Conservation (phyloP, 2,888 invertebrate genomes). For the Cerastis rubricosa region DNA sequence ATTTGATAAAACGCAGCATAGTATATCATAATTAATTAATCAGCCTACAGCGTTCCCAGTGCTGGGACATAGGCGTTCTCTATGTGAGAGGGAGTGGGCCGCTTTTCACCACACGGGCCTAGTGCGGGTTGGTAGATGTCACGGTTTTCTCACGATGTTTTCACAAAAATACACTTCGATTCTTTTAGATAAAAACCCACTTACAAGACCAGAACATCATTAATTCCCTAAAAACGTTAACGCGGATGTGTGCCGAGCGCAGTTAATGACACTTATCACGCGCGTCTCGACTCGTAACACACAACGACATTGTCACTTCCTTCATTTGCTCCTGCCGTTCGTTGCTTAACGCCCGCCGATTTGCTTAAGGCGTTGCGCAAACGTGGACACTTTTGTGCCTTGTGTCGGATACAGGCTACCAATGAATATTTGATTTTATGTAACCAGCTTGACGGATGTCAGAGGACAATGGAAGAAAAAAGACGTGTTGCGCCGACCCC, state of each 20-base stretch:
- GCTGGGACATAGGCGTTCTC: neutral
- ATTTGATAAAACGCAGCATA: neutral
- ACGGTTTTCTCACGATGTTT: neutral
- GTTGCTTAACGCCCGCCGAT: constrained; percentile 35
- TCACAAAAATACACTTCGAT: neutral
- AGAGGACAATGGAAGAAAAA: too few relatives aligned
- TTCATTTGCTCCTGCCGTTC: constrained; percentile 33
- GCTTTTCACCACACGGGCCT: neutral
- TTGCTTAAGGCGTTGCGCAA: constrained; percentile 1
- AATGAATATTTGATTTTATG: too few relatives aligned
- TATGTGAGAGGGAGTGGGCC: neutral
- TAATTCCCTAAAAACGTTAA: neutral
- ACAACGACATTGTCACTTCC: constrained; percentile 48
- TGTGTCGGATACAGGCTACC: too few relatives aligned
- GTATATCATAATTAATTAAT: too few relatives aligned
- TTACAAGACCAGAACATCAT: neutral
- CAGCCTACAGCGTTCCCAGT: neutral
- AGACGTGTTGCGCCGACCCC: too few relatives aligned
- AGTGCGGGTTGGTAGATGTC: neutral
- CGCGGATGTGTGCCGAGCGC: constrained; percentile 19
- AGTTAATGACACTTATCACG: constrained; percentile 54
- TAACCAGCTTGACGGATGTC: too few relatives aligned
- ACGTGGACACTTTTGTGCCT: too few relatives aligned
- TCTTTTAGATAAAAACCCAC: neutral
- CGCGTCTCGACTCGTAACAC: constrained; percentile 39